Percentiles rank a stretch among this genome's conserved stretches.
These are phyloP conservation scores for Dorcus parallelipipedus DNA, from an alignment of 2,888 invertebrate species.

Conservation along the genomic window DNA sequence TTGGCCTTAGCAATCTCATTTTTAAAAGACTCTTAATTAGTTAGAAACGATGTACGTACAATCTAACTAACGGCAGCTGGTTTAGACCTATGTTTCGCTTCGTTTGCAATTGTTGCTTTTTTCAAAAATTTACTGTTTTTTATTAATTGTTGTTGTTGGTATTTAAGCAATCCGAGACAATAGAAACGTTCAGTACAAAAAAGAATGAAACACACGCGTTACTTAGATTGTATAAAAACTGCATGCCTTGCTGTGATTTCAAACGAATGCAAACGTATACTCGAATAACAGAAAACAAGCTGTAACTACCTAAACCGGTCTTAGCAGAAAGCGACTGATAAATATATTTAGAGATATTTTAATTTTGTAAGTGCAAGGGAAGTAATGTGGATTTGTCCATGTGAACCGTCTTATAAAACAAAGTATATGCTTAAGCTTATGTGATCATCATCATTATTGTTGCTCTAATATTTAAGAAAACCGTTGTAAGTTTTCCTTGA, in stretches of 20 bases:
- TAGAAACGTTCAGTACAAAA: too few relatives aligned
- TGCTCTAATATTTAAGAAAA: slow-evolving; percentile 4
- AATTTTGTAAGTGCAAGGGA: slow-evolving; percentile 7
- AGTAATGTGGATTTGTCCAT: not conserved
- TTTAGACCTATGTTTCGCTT: too few relatives aligned
- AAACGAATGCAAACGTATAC: not conserved
- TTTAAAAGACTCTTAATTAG: too few relatives aligned
- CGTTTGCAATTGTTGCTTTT: too few relatives aligned
- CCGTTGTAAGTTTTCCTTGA: slow-evolving; percentile 14
- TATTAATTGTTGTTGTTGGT: too few relatives aligned
- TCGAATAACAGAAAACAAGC: not conserved
- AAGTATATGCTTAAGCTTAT: slow-evolving; percentile 15
- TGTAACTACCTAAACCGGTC: not conserved
- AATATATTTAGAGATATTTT: slow-evolving; percentile 4
- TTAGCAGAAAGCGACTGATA: slow-evolving; percentile 7
- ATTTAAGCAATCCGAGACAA: too few relatives aligned
- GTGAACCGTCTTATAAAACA: slow-evolving; percentile 4
- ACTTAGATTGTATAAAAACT: slow-evolving; percentile 5
- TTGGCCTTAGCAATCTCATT: too few relatives aligned
- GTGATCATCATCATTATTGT: slow-evolving; percentile 6
- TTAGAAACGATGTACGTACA: too few relatives aligned
- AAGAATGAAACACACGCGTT: not conserved
- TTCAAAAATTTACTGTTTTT: too few relatives aligned
- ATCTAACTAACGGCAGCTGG: too few relatives aligned
- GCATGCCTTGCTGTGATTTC: slow-evolving; percentile 11